Conservation (phyloP, 2,888 invertebrate species). For the Caenorhabditis sp. region DNA sequence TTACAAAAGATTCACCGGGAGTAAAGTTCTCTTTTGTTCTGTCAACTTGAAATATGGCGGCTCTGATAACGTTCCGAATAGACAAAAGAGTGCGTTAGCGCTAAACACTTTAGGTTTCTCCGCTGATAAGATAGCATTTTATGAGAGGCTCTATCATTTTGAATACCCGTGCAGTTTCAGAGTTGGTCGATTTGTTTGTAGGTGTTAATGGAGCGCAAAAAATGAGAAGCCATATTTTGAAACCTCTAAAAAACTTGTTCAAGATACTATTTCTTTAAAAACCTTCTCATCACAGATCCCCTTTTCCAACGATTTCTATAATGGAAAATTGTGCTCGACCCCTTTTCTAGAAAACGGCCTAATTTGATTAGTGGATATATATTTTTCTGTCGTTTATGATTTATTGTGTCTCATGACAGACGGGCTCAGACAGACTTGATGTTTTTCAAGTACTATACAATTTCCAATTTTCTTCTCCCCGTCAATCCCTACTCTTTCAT, state of each 20-base stretch:
- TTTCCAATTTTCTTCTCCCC: constrained; percentile 7
- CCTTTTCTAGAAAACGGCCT: constrained; percentile 16
- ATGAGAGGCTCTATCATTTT: constrained; percentile 26
- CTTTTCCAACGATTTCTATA: not conserved
- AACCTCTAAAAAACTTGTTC: too few species aligned
- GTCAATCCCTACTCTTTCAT: constrained; percentile 18
- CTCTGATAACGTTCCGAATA: constrained; percentile 7
- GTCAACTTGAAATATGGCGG: constrained; percentile 4
- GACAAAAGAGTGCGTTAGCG: constrained; percentile 14
- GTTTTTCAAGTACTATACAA: constrained; percentile 33
- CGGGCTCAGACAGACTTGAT: not conserved
- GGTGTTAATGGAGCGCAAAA: not conserved
- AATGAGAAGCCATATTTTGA: not conserved
- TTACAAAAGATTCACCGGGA: not conserved
- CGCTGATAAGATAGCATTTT: constrained; percentile 26
- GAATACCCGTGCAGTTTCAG: constrained; percentile 29
- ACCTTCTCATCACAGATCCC: too few species aligned
- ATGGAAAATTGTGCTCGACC: not conserved
- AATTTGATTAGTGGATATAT: constrained; percentile 34
- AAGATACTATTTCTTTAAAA: too few species aligned
- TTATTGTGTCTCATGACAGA: constrained; percentile 29
- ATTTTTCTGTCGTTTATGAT: constrained; percentile 12
- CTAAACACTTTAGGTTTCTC: constrained; percentile 24
- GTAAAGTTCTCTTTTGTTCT: not conserved
- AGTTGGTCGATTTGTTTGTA: constrained; percentile 2